Conservation (phyloP, 2,888 invertebrate genomes). For the Nephrotoma flavescens region DNA sequence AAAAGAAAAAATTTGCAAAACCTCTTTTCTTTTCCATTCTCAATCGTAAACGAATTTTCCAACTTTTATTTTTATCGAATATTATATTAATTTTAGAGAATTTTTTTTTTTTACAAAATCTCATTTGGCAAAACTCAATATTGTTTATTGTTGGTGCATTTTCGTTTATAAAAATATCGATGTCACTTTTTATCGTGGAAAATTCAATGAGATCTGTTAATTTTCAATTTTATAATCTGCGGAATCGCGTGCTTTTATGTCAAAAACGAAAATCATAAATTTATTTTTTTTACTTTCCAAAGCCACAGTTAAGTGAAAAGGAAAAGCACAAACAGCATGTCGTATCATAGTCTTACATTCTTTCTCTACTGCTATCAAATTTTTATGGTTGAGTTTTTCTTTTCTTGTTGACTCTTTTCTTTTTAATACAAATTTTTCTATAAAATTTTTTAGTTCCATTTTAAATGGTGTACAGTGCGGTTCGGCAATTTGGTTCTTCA, state of each 20-base stretch:
- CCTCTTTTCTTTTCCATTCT: neutral
- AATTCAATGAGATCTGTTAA: neutral
- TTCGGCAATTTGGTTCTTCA: neutral
- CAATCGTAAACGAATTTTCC: neutral
- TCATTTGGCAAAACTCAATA: neutral
- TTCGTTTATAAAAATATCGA: neutral
- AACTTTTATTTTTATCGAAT: neutral
- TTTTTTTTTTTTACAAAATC: neutral
- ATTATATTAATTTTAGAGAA: neutral
- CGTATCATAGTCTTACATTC: neutral
- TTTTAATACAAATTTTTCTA: neutral
- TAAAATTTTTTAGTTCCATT: neutral
- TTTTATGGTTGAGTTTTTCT: neutral
- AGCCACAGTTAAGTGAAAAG: neutral
- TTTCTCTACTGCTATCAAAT: neutral
- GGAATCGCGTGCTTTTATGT: neutral
- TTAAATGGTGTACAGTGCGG: neutral
- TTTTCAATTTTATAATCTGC: neutral
- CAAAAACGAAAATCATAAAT: neutral
- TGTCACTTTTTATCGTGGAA: neutral
- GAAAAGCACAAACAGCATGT: neutral
- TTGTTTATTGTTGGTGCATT: neutral
- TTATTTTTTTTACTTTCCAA: neutral
- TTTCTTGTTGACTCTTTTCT: neutral
- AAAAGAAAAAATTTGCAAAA: neutral